These are phyloP conservation scores for Drosophila repletoides DNA, from an alignment of 1,140 invertebrate species.

Conservation along the genomic window DNA sequence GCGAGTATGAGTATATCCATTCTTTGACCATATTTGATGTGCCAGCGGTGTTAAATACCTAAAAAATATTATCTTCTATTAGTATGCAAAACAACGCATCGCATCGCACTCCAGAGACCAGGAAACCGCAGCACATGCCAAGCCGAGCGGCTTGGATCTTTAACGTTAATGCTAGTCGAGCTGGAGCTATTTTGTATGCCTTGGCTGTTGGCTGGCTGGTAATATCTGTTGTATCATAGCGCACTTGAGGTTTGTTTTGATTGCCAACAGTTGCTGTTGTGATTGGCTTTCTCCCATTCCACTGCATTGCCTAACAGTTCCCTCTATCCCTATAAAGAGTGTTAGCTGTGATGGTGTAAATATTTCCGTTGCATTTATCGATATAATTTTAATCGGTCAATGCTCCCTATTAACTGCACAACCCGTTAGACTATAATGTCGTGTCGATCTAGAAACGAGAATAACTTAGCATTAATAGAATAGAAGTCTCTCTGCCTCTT, in stretches of 20 bases:
- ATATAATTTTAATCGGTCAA: slow-evolving; percentile 55
- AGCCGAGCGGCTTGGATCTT: slow-evolving; percentile 20
- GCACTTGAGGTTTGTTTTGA: slow-evolving; percentile 52
- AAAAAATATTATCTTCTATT: slow-evolving; percentile 57
- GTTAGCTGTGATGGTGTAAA: slow-evolving; percentile 9
- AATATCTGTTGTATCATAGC: slow-evolving; percentile 60
- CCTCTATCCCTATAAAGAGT: slow-evolving; percentile 7
- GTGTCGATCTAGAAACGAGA: background rate
- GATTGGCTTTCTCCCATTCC: slow-evolving; percentile 25
- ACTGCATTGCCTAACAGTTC: background rate
- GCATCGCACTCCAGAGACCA: slow-evolving; percentile 35
- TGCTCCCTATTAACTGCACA: slow-evolving; percentile 45
- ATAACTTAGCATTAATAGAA: slow-evolving; percentile 11
- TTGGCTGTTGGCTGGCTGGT: slow-evolving; percentile 25
- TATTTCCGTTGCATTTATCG: slow-evolving; percentile 30
- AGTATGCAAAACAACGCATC: slow-evolving; percentile 61
- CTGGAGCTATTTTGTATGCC: slow-evolving; percentile 60
- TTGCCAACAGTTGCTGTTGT: slow-evolving; percentile 26
- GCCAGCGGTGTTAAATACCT: slow-evolving; percentile 65
- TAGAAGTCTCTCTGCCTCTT: background rate
- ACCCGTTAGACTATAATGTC: slow-evolving; percentile 27
- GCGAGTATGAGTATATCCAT: slow-evolving; percentile 22
- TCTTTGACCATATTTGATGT: slow-evolving; percentile 23
- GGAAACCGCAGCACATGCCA: slow-evolving; percentile 70
- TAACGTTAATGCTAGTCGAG: background rate